Evolutionary conservation across 2,888 invertebrate species (phyloP).

Genomic region (Phyllotreta striolata): DNA sequence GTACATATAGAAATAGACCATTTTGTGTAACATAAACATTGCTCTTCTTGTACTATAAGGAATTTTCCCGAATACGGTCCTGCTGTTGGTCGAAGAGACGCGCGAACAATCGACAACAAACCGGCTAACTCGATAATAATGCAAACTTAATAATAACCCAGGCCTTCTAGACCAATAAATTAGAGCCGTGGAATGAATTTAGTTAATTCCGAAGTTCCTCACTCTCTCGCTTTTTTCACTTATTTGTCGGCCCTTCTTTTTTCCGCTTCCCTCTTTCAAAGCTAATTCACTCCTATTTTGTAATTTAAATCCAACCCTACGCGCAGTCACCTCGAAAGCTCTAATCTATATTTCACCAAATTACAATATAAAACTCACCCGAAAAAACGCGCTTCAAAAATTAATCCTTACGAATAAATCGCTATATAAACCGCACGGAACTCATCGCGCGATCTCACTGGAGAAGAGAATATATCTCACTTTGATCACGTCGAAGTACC

Average conservation of each 20-base stretch:
- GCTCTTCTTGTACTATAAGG: neutral
- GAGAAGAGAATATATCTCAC: constrained; percentile 8
- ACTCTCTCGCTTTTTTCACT: constrained; percentile 25
- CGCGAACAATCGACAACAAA: constrained; percentile 56
- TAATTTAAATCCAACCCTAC: constrained; percentile 21
- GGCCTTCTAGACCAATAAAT: constrained; percentile 49
- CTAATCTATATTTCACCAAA: too few species aligned
- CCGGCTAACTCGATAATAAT: constrained; percentile 58
- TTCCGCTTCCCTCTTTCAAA: constrained; percentile 8
- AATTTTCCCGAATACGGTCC: constrained; percentile 2
- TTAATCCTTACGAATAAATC: too few species aligned
- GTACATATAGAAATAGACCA: too few species aligned
- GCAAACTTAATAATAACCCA: constrained; percentile 56
- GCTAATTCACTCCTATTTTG: constrained; percentile 32
- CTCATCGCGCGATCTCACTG: neutral
- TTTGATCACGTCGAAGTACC: constrained; percentile 14
- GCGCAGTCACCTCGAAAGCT: too few species aligned
- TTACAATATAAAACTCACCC: too few species aligned
- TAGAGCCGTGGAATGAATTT: constrained; percentile 43
- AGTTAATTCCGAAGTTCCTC: constrained; percentile 48
- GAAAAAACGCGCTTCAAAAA: too few species aligned
- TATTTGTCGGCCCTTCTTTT: constrained; percentile 16
- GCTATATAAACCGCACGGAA: neutral
- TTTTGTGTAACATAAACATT: too few species aligned
- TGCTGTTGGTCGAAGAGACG: constrained; percentile 36